phyloP scores from a whole-genome alignment of 2,113 vertebrate species.

The Poecile atricapillus region DNA sequence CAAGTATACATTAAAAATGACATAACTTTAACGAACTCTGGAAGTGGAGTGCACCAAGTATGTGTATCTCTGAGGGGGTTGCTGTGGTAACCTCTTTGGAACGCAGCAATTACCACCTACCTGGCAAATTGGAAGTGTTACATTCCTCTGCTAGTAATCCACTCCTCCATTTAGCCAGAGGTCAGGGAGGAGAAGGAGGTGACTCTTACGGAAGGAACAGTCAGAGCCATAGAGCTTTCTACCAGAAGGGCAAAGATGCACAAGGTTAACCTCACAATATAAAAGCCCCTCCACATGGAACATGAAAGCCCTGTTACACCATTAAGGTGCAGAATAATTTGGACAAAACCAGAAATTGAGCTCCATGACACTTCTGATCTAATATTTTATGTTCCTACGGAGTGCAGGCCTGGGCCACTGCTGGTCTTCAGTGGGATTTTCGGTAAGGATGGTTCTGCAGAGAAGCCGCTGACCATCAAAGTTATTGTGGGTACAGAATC shows the following conservation, averaged over 20 bases:
- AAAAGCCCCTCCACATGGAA: neutral
- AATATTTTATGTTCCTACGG: neutral
- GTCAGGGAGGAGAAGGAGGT: constrained; percentile 47
- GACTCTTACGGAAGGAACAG: neutral
- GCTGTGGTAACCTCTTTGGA: constrained; percentile 7
- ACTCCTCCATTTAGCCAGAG: constrained; percentile 55
- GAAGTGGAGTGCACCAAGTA: neutral
- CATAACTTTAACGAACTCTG: neutral
- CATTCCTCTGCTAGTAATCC: constrained; percentile 26
- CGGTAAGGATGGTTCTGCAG: neutral
- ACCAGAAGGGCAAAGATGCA: neutral
- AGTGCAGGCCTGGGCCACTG: neutral
- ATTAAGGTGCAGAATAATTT: neutral
- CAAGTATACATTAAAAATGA: neutral
- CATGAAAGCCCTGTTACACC: neutral
- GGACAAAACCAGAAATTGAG: neutral
- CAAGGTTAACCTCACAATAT: neutral
- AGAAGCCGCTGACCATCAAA: neutral
- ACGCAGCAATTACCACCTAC: constrained; percentile 19
- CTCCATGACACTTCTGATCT: neutral
- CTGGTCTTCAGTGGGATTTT: neutral
- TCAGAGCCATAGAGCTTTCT: neutral
- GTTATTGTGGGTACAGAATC: neutral
- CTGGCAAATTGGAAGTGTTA: neutral
- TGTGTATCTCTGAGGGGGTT: neutral